Base-by-base conservation (phyloP, 2,797 vertebrate genomes). In the Artibeus jamaicensis region DNA sequence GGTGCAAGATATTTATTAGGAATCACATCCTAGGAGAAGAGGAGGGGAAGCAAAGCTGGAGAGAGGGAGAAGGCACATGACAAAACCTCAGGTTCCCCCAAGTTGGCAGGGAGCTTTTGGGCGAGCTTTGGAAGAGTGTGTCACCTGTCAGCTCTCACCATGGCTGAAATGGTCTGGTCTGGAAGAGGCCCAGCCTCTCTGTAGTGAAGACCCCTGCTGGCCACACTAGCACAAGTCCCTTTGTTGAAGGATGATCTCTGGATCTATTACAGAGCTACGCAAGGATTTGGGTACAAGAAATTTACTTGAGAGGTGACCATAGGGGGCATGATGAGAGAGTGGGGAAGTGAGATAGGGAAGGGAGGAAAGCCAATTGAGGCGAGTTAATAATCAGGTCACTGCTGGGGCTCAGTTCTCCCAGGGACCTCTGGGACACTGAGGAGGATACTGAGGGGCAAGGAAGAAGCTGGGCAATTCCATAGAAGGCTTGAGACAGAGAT, bases 81-180 rank as follows among this genome's bases (percentile, higher is more conserved):
- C 7, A 55, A 29, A 70, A 34, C n/a, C 62, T 76, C 24, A 24
- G 55, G 24, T 19, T 44, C 24, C 5, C 67, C 15, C 12, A 3
- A 57, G 46, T 6, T 16, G 1, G 21, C 18, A 6, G 44, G 48
- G 37, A 37, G 39, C 48, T 74, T 19, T 7, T 2, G 48, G 18
- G 39, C 71, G n/a, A 6, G 44, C 29, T 46, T 32, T 19, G 44
- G 32, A 34, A 39, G 3, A 9, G 29, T 29, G 29, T 29, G 3
- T n/a, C 10, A 0, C 55, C 46, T 10, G 32, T 39, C 71, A 7
- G 5, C 16, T 32, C 44, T 26, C 26, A 16, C 26, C 0, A 0
- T 7, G 77, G 78, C n/a, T 26, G 71, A 29, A 8, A 19, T 19
- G 73, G 24, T 55, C 77, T 57, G 70, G 15, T 22, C 68, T 37